Evolutionary conservation across 2,113 vertebrate species (phyloP), one percentile per base, ranked within the genome.

Genomic region (Sapayoa aenigma): DNA sequence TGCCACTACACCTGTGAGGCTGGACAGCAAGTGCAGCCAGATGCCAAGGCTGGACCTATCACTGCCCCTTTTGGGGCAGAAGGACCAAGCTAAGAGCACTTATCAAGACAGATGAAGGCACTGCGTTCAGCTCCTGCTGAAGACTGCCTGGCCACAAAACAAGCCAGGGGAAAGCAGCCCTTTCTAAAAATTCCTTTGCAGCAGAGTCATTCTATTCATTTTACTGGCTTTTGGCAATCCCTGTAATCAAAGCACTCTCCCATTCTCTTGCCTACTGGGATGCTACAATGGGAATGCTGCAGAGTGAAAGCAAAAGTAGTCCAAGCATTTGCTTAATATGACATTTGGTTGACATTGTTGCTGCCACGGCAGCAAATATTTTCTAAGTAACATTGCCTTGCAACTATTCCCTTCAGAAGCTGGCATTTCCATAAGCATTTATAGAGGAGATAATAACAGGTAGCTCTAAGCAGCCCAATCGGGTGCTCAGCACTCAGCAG

Each of bases 211-310:
- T 27, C 25, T 68, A 28, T 28, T 81, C 9, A 31, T 65, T 73
- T 74, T 65, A 25, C 1, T 31, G 37, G 14, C 14, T 90, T 94
- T 82, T 71, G 84, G 49, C 20, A 52, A 23, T 27, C 12, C 50
- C 11, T 56, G 21, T 16, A 56, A 87, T 53, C 72, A 79, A 75
- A 76, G 44, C 2, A 3, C 30, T 58, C 27, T 69, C 39, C 47
- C 23, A 65, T 4, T 4, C 24, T 22, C 28, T 56, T 0, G 0
- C 53, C n/a, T 84, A 74, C 56, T 47, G 30, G 30, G 17, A 66
- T 56, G 55, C 30, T 81, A 47, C 10, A 2, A 50, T 4, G 4
- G 47, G 39, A 91, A 49, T 55, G 42, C 23, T 50, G 44, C 41
- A 46, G 12, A n/a, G 15, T 28, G 49, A 59, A 81, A 49, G 53